Evolutionary conservation across 2,797 vertebrate species (phyloP).

Genomic region (Anguilla obscura): DNA sequence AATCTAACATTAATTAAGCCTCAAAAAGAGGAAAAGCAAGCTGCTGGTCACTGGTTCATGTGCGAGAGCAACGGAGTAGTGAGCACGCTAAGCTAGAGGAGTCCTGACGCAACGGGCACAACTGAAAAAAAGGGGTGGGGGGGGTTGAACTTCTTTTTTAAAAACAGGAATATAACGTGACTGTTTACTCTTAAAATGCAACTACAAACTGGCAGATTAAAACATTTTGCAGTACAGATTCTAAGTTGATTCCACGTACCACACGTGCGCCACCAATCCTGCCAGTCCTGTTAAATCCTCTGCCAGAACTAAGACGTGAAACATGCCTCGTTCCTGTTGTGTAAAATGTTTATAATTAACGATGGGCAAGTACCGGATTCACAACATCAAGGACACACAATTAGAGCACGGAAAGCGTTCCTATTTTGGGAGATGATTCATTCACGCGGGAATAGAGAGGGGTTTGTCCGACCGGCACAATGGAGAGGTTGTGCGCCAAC

Average conservation of each 20-base stretch:
- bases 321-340: background rate
- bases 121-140: background rate
- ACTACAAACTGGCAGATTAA: background rate
- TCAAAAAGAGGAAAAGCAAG: background rate
- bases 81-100: background rate
- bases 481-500: slow-evolving; percentile 15
- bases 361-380: background rate
- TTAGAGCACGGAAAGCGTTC: slow-evolving; percentile 47
- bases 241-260: background rate
- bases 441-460: slow-evolving; percentile 9
- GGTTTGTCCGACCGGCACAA: background rate
- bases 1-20: background rate
- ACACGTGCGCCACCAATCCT: background rate
- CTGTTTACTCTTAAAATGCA: background rate
- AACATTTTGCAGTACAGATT: background rate
- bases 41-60: background rate
- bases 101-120: no score
- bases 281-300: background rate
- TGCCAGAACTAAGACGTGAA: background rate
- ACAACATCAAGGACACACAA: slow-evolving; percentile 37
- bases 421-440: slow-evolving; percentile 45
- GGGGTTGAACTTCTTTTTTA: background rate
- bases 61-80: no score
- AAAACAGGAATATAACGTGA: background rate
- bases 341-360: slow-evolving; percentile 5